Percentiles rank a stretch among this genome's conserved stretches.
Evolutionary conservation across 2,888 invertebrate genomes (phyloP).

Genomic region (Erebia epiphron): DNA sequence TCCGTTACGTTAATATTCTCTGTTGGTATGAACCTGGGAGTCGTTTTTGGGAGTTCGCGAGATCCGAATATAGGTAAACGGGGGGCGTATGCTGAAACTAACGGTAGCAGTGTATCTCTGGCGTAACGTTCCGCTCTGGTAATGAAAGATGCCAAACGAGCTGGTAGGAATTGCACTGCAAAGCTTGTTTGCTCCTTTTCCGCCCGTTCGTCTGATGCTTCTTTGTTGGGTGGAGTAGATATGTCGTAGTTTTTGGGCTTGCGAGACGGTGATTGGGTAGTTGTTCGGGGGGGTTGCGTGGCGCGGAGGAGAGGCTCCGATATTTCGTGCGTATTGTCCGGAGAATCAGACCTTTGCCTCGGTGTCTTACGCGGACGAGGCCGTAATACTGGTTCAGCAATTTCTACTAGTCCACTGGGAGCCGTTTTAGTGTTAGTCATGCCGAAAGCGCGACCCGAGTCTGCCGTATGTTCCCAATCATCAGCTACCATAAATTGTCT

Average conservation of each 20-base stretch:
- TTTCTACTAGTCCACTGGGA: slow-evolving; percentile 81
- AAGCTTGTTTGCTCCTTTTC: slow-evolving; percentile 72
- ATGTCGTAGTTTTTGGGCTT: slow-evolving; percentile 76
- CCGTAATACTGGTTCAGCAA: slow-evolving; percentile 89
- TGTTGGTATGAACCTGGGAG: slow-evolving; percentile 86
- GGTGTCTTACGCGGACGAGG: slow-evolving; percentile 83
- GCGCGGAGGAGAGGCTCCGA: slow-evolving; percentile 85
- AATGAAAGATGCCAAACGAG: slow-evolving; percentile 89
- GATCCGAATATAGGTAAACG: slow-evolving; percentile 85
- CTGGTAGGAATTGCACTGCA: slow-evolving; percentile 91
- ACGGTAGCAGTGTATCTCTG: slow-evolving; percentile 88
- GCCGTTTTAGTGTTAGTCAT: slow-evolving; percentile 76
- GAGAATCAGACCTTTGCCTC: slow-evolving; percentile 74
- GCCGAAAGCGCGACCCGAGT: slow-evolving; percentile 85
- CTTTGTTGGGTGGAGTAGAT: slow-evolving; percentile 68
- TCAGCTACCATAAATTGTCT: slow-evolving; percentile 70
- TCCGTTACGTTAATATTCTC: slow-evolving; percentile 64
- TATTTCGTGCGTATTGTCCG: slow-evolving; percentile 82
- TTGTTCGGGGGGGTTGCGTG: slow-evolving; percentile 63
- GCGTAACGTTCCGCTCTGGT: slow-evolving; percentile 92
- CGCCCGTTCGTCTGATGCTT: slow-evolving; percentile 59
- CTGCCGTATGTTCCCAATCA: slow-evolving; percentile 79
- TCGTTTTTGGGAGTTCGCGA: slow-evolving; percentile 71
- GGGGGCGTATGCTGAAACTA: slow-evolving; percentile 91
- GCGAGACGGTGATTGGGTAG: slow-evolving; percentile 58